These are phyloP conservation scores for Eleginops maclovinus DNA, from an alignment of 2,113 vertebrate species.

Conservation along the genomic window DNA sequence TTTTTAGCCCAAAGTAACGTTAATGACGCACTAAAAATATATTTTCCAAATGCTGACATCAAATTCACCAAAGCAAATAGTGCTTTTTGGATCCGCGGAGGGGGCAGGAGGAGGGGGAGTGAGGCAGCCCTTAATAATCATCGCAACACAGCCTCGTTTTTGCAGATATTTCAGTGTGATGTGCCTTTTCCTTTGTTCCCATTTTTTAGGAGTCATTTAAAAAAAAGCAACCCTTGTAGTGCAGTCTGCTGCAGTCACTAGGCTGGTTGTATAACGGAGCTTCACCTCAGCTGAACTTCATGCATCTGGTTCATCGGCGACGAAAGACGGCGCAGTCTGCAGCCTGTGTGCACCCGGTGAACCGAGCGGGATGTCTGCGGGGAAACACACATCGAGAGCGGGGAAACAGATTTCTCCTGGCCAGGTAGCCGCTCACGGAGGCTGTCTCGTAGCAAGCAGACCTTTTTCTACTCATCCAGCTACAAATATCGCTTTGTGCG, in stretches of 20 bases:
- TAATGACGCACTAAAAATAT: background rate
- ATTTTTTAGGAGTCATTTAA: conserved; percentile 30
- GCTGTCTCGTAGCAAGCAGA: background rate
- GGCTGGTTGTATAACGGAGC: conserved; percentile 78
- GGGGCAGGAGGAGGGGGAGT: conserved; percentile 31
- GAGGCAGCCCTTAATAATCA: conserved; percentile 58
- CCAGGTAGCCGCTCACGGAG: conserved; percentile 1
- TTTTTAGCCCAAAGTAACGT: background rate
- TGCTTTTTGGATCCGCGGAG: conserved; percentile 53
- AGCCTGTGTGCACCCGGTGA: conserved; percentile 67
- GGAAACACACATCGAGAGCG: conserved; percentile 25
- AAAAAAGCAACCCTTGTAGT: conserved; percentile 36
- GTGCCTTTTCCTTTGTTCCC: conserved; percentile 14
- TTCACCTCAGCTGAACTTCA: conserved; percentile 86
- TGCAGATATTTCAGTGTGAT: conserved; percentile 44
- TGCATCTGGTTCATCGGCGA: conserved; percentile 75
- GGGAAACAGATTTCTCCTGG: conserved; percentile 14
- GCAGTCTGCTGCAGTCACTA: conserved; percentile 18
- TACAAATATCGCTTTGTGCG: conserved; percentile 26
- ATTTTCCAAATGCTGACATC: conserved; percentile 13
- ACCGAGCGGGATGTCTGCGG: conserved; percentile 56
- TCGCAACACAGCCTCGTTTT: conserved; percentile 35
- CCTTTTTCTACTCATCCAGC: background rate
- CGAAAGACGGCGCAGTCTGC: conserved; percentile 64
- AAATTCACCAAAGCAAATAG: conserved; percentile 47